Evolutionary conservation across 30 jellyfish, hydroid and myxozoan species (phyloP).

Genomic region (Pseudorhiza aurosa): DNA sequence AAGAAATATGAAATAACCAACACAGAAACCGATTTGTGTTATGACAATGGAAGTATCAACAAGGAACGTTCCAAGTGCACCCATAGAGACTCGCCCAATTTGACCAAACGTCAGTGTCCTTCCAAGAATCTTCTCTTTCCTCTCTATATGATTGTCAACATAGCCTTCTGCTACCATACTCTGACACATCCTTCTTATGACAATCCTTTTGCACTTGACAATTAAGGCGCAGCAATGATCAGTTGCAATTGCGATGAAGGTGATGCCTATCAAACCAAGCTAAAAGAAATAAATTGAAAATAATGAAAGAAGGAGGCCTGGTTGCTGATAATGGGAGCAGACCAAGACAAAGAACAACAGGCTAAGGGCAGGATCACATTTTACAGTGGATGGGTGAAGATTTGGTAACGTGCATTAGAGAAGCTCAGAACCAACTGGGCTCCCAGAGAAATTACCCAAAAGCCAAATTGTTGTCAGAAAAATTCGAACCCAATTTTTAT

Average conservation of each 20-base stretch:
- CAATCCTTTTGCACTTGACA: conserved; percentile 86
- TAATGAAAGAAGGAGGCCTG: background rate
- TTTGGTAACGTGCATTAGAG: too few species aligned
- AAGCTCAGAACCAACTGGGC: too few species aligned
- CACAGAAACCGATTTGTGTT: conserved; percentile 93
- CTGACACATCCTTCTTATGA: conserved; percentile 56
- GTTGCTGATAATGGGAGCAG: background rate
- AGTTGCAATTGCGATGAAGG: conserved; percentile 85
- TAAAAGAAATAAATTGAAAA: background rate
- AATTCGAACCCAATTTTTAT: too few species aligned
- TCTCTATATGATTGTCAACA: conserved; percentile 23
- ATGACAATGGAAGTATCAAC: conserved; percentile 84
- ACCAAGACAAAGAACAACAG: background rate
- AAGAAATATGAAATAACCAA: conserved; percentile 88
- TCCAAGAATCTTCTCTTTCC: conserved; percentile 67
- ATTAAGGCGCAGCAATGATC: conserved; percentile 94
- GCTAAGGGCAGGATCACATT: background rate
- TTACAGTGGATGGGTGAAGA: background rate
- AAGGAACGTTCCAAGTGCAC: conserved; percentile 82
- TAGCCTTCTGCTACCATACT: conserved; percentile 66
- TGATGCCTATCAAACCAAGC: conserved; percentile 87
- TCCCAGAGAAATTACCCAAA: too few species aligned
- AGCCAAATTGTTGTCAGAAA: too few species aligned
- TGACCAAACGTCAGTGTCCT: conserved; percentile 85
- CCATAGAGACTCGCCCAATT: conserved; percentile 88